Evolutionary conservation across 2,888 invertebrate species (phyloP).

Genomic region (Aethes cnicana): DNA sequence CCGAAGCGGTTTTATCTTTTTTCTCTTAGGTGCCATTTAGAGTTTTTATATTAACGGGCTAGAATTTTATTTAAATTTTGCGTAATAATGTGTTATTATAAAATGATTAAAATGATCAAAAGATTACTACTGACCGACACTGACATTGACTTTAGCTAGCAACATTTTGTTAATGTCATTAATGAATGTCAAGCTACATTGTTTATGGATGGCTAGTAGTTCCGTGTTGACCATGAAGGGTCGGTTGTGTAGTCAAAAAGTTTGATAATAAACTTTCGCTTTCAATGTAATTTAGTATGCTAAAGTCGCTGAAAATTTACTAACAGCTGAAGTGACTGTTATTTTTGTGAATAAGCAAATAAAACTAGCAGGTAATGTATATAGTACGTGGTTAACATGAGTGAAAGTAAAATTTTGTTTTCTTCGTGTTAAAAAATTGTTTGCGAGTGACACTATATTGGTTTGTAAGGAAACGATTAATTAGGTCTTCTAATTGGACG

Average conservation of each 20-base stretch:
- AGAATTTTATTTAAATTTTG: too few species aligned
- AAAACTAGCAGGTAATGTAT: constrained; percentile 55
- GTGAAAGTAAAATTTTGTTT: constrained; percentile 69
- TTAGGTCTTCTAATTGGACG: constrained; percentile 7
- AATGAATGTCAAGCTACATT: neutral
- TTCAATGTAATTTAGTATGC: constrained; percentile 56
- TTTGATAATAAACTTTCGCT: constrained; percentile 46
- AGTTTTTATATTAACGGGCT: too few species aligned
- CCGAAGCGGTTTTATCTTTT: constrained; percentile 40
- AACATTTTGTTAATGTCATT: constrained; percentile 14
- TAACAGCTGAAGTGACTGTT: constrained; percentile 52
- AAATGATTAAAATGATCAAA: neutral
- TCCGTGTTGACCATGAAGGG: constrained; percentile 54
- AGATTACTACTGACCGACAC: neutral
- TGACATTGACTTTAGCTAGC: constrained; percentile 4
- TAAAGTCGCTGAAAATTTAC: constrained; percentile 43
- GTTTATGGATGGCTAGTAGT: constrained; percentile 47
- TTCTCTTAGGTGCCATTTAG: constrained; percentile 49
- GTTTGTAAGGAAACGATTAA: constrained; percentile 3
- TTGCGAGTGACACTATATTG: neutral
- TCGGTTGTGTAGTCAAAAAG: constrained; percentile 46
- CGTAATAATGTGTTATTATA: too few species aligned
- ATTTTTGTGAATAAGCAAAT: constrained; percentile 43
- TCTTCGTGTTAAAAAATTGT: constrained; percentile 7
- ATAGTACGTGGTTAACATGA: constrained; percentile 37